Evolutionary conservation across 2,888 invertebrate species (phyloP).

Genomic region (Heterodera filipjevi): DNA sequence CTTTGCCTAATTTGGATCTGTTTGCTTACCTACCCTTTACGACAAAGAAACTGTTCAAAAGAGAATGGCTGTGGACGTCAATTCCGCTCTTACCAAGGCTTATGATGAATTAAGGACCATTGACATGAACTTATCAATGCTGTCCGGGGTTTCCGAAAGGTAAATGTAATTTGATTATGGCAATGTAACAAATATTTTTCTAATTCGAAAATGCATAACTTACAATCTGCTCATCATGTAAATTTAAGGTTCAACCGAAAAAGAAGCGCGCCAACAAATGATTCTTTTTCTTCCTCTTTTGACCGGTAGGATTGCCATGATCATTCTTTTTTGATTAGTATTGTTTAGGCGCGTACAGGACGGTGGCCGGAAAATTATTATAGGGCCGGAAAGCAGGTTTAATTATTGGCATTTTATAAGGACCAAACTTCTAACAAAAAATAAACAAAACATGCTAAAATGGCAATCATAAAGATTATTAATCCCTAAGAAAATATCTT

Average conservation of each 20-base stretch:
- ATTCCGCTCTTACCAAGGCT: constrained; percentile 31
- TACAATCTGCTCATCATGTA: too few relatives aligned
- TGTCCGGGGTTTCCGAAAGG: constrained; percentile 26
- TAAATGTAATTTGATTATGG: neutral
- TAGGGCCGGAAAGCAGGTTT: constrained; percentile 30
- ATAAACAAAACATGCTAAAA: too few relatives aligned
- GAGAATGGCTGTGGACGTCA: constrained; percentile 35
- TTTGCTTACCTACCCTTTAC: neutral
- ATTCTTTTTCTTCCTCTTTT: neutral
- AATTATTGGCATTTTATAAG: too few relatives aligned
- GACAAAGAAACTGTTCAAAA: neutral
- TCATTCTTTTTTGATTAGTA: too few relatives aligned
- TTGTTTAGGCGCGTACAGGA: constrained; percentile 24
- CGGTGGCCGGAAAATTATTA: constrained; percentile 23
- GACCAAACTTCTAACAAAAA: too few relatives aligned
- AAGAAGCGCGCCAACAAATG: constrained; percentile 7
- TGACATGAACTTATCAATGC: constrained; percentile 32
- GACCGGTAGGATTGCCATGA: neutral
- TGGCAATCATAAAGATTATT: too few relatives aligned
- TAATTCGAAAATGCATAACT: too few relatives aligned
- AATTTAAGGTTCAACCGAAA: constrained; percentile 28
- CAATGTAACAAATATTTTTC: neutral
- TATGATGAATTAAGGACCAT: constrained; percentile 35
- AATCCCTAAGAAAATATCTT: too few relatives aligned
- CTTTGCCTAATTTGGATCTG: neutral